Percentiles rank a stretch among this genome's conserved stretches.
phyloP scores from a whole-genome alignment of 2,113 vertebrate species.

The Chelonoidis abingdonii region DNA sequence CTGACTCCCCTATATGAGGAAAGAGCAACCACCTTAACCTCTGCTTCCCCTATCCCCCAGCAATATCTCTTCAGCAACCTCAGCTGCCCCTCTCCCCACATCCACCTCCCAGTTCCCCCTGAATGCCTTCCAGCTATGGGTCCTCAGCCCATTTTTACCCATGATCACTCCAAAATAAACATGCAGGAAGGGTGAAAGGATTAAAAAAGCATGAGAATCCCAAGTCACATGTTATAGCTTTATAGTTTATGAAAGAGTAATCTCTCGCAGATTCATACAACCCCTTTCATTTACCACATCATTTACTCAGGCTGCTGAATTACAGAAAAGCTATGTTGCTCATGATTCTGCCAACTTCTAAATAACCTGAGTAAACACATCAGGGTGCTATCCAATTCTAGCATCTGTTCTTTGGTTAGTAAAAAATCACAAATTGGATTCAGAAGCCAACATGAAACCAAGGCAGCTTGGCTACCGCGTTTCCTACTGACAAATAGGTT shows the following conservation, averaged over 20 bases:
- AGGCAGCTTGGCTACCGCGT: slow-evolving; percentile 48
- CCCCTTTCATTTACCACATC: not conserved
- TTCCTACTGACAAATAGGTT: slow-evolving; percentile 29
- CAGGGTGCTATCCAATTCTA: slow-evolving; percentile 42
- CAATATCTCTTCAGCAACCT: not conserved
- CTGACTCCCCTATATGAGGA: not conserved
- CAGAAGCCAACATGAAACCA: slow-evolving; percentile 47
- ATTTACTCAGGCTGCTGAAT: slow-evolving; percentile 23
- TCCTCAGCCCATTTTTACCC: not conserved
- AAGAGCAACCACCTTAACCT: not conserved
- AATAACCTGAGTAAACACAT: slow-evolving; percentile 55
- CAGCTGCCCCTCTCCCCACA: not conserved
- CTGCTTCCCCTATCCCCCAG: not conserved
- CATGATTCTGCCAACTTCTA: slow-evolving; percentile 49
- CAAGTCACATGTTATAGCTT: not conserved
- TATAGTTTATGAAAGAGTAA: not conserved
- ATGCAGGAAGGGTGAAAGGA: not conserved
- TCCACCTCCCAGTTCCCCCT: not conserved
- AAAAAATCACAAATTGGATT: slow-evolving; percentile 30
- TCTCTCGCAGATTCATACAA: not conserved
- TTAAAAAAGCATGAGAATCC: not conserved
- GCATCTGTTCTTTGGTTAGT: slow-evolving; percentile 65
- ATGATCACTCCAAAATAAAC: not conserved
- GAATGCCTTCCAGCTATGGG: not conserved
- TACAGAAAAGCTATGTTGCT: slow-evolving; percentile 37